phyloP scores from a whole-genome alignment of 1,140 invertebrate genomes.

The Eumeta japonica region DNA sequence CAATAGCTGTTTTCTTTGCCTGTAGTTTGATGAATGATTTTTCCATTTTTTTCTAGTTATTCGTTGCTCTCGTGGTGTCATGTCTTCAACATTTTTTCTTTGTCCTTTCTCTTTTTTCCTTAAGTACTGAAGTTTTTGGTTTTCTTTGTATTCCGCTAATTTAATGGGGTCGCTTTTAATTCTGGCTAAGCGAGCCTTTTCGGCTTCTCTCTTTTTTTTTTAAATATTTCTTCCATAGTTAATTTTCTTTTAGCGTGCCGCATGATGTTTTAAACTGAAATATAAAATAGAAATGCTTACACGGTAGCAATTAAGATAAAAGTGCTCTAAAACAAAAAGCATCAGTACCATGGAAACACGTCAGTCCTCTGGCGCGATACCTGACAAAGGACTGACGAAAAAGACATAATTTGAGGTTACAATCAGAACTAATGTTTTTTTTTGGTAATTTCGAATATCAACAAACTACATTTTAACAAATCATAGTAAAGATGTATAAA shows the following conservation, averaged over 20 bases:
- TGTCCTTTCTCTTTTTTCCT: conserved; percentile 10
- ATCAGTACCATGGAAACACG: conserved; percentile 14
- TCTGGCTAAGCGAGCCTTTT: conserved; percentile 11
- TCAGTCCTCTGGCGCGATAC: conserved; percentile 11
- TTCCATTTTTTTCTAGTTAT: conserved; percentile 11
- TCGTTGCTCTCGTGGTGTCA: conserved; percentile 12
- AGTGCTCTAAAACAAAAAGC: not conserved
- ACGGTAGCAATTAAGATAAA: not conserved
- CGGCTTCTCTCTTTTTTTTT: conserved; percentile 15
- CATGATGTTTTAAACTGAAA: conserved; percentile 14
- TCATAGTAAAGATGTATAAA: conserved; percentile 15
- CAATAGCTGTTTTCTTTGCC: conserved; percentile 4
- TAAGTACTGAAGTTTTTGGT: conserved; percentile 12
- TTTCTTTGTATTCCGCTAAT: conserved; percentile 18
- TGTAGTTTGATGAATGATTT: conserved; percentile 8
- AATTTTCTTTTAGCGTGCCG: conserved; percentile 9
- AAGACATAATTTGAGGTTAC: conserved; percentile 13
- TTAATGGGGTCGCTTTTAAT: conserved; percentile 16
- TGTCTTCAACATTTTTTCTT: conserved; percentile 10
- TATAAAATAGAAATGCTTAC: conserved; percentile 9
- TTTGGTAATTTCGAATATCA: conserved; percentile 9
- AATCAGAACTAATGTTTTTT: conserved; percentile 10
- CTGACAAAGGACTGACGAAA: conserved; percentile 12
- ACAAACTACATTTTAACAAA: conserved; percentile 14
- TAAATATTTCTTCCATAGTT: conserved; percentile 10